Percentiles rank a stretch among this genome's conserved stretches.
Evolutionary conservation across 1,140 invertebrate species (phyloP).

Genomic region (Zaprionus davidi): DNA sequence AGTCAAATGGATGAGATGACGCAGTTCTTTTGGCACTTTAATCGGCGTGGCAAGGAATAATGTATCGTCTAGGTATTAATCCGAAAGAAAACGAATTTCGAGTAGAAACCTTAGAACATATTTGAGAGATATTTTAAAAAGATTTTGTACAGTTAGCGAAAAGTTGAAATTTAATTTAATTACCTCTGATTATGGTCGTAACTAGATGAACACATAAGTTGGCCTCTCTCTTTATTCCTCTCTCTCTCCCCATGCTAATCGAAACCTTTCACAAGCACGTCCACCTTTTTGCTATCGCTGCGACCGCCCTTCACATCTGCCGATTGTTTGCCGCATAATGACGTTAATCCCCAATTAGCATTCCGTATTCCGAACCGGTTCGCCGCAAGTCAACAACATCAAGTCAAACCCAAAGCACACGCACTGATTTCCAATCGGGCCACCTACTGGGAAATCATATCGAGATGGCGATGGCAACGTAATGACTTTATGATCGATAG

Average conservation of each 20-base stretch:
- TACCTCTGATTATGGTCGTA: not conserved
- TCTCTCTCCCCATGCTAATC: not conserved
- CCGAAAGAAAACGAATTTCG: not conserved
- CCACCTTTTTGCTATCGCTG: not conserved
- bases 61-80: not conserved
- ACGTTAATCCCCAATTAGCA: constrained; percentile 4
- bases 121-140: too few species aligned
- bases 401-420: not conserved
- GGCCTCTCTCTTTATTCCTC: not conserved
- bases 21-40: constrained; percentile 4
- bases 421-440: constrained; percentile 27
- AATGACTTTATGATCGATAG: constrained; percentile 50
- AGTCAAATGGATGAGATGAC: constrained; percentile 41
- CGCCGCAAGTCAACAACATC: constrained; percentile 32
- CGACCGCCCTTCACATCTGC: constrained; percentile 4
- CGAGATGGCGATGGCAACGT: constrained; percentile 17
- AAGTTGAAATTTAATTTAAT: not conserved
- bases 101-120: not conserved
- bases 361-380: constrained; percentile 17
- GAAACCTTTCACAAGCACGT: not conserved
- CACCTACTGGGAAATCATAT: constrained; percentile 65
- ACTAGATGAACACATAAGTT: not conserved
- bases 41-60: not conserved
- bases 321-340: not conserved
- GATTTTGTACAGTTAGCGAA: too few species aligned